Evolutionary conservation across 2,797 vertebrate species (phyloP), one percentile per base, ranked within the genome.

Genomic region (Craterocephalus amniculus): DNA sequence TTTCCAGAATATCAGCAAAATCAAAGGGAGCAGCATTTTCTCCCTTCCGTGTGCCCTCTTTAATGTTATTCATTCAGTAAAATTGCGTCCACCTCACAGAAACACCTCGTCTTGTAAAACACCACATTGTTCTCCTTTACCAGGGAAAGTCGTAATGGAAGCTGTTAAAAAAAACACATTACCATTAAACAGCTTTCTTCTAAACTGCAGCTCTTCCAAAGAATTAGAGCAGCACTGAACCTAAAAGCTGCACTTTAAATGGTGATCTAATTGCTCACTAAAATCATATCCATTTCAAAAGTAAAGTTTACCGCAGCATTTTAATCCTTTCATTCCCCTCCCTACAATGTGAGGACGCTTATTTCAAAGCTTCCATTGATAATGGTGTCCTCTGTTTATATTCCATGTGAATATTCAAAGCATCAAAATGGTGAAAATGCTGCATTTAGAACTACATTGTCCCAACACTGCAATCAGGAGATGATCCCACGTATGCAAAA

Each of bases 1-100:
- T 92, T 93, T 87, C 89, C 84, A 78, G 77, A 82, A 85, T 83
- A 86, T 85, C 87, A 91, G 88, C 89, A 87, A 85, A 93, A 94
- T 83, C 86, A 94, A 94, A 95, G 87, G 29, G 71, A 52, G 72
- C 72, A 60, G 78, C 79, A 68, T 86, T 87, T 83, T 86, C 81
- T 68, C 48, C 52, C 68, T 18, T 76, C 70, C 45, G 43, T 12
- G 52, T 74, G 74, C 54, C 43, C 65, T 69, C 73, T 88, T 88
- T 90, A 89, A 92, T 90, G 84, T 70, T 83, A 84, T 83, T 88
- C 87, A 81, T 62, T 76, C 71, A 79, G 74, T 84, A 77, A 80
- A 87, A 83, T 66, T 72, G 64, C 80, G 79, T 70, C 73, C 83
- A 67, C 51, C 78, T 80, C 70, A 64, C 64, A 75, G 63, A 84